These are phyloP conservation scores for Maccullochella peelii DNA, from an alignment of 2,113 vertebrate genomes.

Conservation along the genomic window DNA sequence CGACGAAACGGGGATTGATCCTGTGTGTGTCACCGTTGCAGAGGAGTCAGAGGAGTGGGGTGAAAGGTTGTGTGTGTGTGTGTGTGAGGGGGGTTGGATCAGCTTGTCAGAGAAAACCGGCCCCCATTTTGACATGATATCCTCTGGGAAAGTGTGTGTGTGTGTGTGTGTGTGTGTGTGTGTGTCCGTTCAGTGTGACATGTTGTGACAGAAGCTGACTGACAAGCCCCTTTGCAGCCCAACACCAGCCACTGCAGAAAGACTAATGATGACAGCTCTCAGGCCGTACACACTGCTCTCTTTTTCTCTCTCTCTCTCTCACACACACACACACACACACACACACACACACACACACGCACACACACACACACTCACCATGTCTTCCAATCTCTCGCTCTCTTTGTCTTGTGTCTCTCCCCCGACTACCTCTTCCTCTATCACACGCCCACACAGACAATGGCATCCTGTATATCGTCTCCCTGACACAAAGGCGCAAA, in stretches of 20 bases:
- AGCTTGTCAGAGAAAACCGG: slow-evolving; percentile 65
- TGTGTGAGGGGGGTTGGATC: slow-evolving; percentile 26
- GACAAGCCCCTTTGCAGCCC: slow-evolving; percentile 74
- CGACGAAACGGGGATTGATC: slow-evolving; percentile 20
- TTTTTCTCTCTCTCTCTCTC: slow-evolving; percentile 38
- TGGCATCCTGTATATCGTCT: slow-evolving; percentile 79
- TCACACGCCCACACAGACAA: slow-evolving; percentile 82
- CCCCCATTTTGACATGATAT: slow-evolving; percentile 69
- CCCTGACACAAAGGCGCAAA: slow-evolving; percentile 75
- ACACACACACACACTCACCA: slow-evolving; percentile 28
- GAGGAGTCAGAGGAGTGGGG: slow-evolving; percentile 35
- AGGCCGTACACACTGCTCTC: slow-evolving; percentile 73
- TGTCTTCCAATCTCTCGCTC: slow-evolving; percentile 71
- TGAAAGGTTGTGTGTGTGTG: slow-evolving; percentile 76
- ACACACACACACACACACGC: slow-evolving; percentile 35
- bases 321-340: slow-evolving; percentile 24
- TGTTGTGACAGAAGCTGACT: slow-evolving; percentile 79
- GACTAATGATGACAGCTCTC: slow-evolving; percentile 79
- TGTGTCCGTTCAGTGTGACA: slow-evolving; percentile 64
- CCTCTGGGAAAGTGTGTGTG: slow-evolving; percentile 62
- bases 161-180: slow-evolving; percentile 36
- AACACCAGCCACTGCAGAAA: slow-evolving; percentile 72
- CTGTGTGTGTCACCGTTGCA: slow-evolving; percentile 9
- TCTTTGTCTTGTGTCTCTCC: slow-evolving; percentile 81
- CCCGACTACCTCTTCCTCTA: slow-evolving; percentile 76